A percentile compares a stretch with the other conserved stretches of the same genome.
These are phyloP conservation scores for Cygnus olor DNA, from an alignment of 2,797 vertebrate species.

Conservation along the genomic window DNA sequence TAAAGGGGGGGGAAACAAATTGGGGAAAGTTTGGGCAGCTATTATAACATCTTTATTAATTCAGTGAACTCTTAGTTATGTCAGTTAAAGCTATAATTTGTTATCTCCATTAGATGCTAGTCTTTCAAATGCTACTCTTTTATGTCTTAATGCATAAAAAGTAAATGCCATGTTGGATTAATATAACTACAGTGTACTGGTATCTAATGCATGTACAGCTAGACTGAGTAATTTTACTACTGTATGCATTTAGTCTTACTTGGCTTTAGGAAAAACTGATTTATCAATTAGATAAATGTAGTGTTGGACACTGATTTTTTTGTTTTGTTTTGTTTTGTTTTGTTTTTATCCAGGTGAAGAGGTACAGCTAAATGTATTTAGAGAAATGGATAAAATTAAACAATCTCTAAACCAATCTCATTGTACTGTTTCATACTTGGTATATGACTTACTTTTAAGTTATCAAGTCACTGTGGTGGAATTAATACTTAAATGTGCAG, in stretches of 20 bases:
- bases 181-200: fast-evolving
- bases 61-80: background rate
- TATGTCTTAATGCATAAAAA: background rate
- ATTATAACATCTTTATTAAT: background rate
- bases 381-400: background rate
- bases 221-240: background rate
- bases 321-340: too few relatives aligned
- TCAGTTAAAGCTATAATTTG: background rate
- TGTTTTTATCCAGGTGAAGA: background rate
- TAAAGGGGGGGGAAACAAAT: background rate
- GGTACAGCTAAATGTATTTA: background rate
- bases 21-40: background rate
- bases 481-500: background rate
- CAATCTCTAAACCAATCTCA: background rate
- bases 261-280: background rate
- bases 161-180: background rate
- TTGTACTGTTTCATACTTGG: background rate
- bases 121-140: background rate
- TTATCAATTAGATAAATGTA: background rate
- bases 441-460: background rate
- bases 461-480: background rate
- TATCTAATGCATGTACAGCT: background rate
- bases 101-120: background rate
- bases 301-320: background rate
- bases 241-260: background rate